Evolutionary conservation across 2,797 vertebrate species (phyloP).

Genomic region (Sebastes itinus): DNA sequence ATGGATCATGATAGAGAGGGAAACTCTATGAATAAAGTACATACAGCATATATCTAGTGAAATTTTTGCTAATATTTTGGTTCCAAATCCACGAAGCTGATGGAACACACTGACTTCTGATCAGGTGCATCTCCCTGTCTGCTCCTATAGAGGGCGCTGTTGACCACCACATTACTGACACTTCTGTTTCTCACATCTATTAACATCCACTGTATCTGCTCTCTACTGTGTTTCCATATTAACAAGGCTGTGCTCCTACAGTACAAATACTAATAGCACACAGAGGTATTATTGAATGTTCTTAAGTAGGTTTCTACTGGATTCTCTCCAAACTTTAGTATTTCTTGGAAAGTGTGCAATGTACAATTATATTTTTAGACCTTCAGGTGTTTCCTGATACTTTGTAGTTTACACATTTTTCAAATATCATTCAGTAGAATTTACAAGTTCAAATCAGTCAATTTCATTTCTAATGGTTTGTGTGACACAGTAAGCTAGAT

Average conservation of each 20-base stretch:
- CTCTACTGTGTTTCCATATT: background rate
- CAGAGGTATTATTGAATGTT: background rate
- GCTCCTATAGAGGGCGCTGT: conserved; percentile 30
- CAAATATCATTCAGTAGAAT: too few species aligned
- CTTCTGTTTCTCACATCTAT: background rate
- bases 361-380: background rate
- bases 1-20: background rate
- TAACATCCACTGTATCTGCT: background rate
- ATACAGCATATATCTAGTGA: background rate
- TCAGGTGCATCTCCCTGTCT: background rate
- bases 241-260: background rate
- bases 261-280: background rate
- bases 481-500: background rate
- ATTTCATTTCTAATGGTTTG: background rate
- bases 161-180: background rate
- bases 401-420: background rate
- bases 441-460: background rate
- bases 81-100: background rate
- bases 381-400: background rate
- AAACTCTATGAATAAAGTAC: background rate
- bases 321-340: background rate
- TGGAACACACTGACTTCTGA: background rate
- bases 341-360: background rate
- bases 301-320: background rate
- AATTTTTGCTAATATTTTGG: background rate